phyloP scores from a whole-genome alignment of 1,140 invertebrate species.

The Scaptomyza graminum region DNA sequence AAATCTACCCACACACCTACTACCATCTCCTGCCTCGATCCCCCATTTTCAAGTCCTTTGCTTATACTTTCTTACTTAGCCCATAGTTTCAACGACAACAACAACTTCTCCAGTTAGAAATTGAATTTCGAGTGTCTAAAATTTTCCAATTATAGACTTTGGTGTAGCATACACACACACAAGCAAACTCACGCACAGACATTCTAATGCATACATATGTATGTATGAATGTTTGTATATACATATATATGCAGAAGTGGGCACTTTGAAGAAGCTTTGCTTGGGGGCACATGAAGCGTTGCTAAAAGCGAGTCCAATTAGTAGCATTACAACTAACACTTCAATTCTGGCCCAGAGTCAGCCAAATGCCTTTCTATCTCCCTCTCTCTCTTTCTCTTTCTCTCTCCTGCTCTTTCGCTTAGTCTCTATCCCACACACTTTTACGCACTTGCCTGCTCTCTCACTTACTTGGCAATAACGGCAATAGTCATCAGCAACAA shows the following conservation, averaged over 20 bases:
- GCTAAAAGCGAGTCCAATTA: slow-evolving; percentile 82
- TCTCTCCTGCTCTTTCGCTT: background rate
- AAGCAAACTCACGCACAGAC: background rate
- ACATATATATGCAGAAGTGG: slow-evolving; percentile 15
- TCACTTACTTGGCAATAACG: slow-evolving; percentile 59
- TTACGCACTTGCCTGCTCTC: slow-evolving; percentile 17
- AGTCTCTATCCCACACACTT: background rate
- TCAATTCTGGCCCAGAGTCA: slow-evolving; percentile 66
- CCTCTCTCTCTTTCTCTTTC: background rate
- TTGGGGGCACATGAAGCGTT: slow-evolving; percentile 58
- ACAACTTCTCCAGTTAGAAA: slow-evolving; percentile 44
- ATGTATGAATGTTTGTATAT: too few species aligned
- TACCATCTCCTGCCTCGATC: too few species aligned
- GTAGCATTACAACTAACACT: slow-evolving; percentile 82
- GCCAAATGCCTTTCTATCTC: slow-evolving; percentile 1
- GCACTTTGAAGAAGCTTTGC: slow-evolving; percentile 54
- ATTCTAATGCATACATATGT: background rate
- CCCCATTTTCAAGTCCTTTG: background rate
- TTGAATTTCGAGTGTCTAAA: slow-evolving; percentile 81
- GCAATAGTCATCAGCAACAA: slow-evolving; percentile 67
- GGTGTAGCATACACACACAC: slow-evolving; percentile 22
- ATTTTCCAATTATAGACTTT: slow-evolving; percentile 80
- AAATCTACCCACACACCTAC: background rate
- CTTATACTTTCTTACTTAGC: slow-evolving; percentile 14
- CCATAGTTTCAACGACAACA: slow-evolving; percentile 2